phyloP scores from a whole-genome alignment of 2,113 vertebrate genomes.

The Platysternon megacephalum region DNA sequence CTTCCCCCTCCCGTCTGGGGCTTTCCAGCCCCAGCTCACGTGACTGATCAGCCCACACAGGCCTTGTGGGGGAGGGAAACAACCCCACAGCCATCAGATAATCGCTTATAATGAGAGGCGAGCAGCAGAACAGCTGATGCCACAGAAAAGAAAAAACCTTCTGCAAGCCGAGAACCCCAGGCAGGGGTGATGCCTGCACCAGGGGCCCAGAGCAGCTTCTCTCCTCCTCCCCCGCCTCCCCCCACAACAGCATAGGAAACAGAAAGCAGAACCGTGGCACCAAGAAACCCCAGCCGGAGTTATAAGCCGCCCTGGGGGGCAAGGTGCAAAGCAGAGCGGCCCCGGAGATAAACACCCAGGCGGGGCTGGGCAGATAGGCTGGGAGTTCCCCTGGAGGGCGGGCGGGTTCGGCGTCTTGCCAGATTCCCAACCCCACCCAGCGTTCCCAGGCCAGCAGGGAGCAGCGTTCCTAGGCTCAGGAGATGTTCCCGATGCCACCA shows the following conservation, averaged over 20 bases:
- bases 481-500: neutral
- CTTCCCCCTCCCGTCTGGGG: slow-evolving; percentile 14
- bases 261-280: neutral
- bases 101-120: slow-evolving; percentile 10
- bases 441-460: neutral
- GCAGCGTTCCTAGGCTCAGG: neutral
- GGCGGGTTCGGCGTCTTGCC: neutral
- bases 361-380: neutral
- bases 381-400: neutral
- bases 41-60: slow-evolving; percentile 36
- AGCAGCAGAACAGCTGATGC: slow-evolving; percentile 32
- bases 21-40: slow-evolving; percentile 22
- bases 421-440: neutral
- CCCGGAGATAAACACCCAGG: neutral
- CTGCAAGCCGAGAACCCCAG: neutral
- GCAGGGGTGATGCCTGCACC: neutral
- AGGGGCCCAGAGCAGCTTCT: neutral
- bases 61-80: slow-evolving; percentile 34
- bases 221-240: neutral
- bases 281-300: neutral
- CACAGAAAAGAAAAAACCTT: neutral
- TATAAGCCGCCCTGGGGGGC: accelerated
- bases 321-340: neutral
- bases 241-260: neutral
- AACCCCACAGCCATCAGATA: slow-evolving; percentile 65